Base-by-base conservation (phyloP, 2,888 invertebrate species). In the Andrena flavipes region DNA sequence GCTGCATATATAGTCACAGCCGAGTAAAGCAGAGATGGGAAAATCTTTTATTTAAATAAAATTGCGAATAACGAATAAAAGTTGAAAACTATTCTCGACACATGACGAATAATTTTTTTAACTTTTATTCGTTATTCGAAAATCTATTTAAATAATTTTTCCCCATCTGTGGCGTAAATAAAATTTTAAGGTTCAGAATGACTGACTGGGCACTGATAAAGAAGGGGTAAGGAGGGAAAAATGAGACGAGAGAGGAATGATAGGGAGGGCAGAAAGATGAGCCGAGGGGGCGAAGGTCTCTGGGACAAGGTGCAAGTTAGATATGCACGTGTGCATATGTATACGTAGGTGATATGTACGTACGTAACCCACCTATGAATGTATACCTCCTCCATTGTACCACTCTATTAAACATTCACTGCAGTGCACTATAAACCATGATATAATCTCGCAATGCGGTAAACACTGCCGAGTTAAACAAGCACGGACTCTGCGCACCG, bases 391-490 rank as follows among this genome's bases (percentile, higher is more conserved):
- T 82, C 90, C 86, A 90, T 92, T 91, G 90, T 91, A 91, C 91
- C 92, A 91, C 90, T 91, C 91, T 92, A 92, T 92, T 93, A 92
- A 93, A 91, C 91, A 93, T 91, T 92, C 90, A 89, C 90, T 91
- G 91, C 91, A 90, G 89, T 88, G 89, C 86, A 88, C 92, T 90
- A 92, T 92, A 92, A 92, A 91, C 89, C 90, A 91, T 87, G 90
- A 92, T 92, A 92, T 91, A 92, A 92, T 92, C 90, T 92, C 90
- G 88, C 91, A 91, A 92, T 92, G 92, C 92, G 91, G 92, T 92
- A 93, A 93, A 92, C 91, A 93, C 84, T 87, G 89, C 87, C 89
- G 91, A 90, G 91, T 90, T 91, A 87, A 91, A 90, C 91, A 89
- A 90, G 86, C 88, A 69, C 88, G 72, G 68, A 68, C 77, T 73